A percentile compares a stretch with the other conserved stretches of the same genome.
phyloP scores from a whole-genome alignment of 2,888 invertebrate species.

The Hemicrepidius hirtus region DNA sequence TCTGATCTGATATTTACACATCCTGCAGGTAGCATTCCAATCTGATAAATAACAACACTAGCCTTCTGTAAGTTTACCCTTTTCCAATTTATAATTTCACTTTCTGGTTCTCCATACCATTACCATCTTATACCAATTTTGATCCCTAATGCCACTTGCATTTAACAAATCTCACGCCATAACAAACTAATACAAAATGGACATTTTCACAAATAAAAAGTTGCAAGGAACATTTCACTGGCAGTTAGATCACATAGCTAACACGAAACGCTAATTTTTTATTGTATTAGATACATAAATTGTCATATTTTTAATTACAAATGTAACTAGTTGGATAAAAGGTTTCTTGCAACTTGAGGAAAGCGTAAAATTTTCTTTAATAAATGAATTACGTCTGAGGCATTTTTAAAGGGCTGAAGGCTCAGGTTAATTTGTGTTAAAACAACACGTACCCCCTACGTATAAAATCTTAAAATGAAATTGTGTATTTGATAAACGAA shows the following conservation, averaged over 20 bases:
- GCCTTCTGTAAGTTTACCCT: too few relatives aligned
- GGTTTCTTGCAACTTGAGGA: constrained; percentile 7
- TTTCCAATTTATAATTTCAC: not conserved
- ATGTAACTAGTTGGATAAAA: not conserved
- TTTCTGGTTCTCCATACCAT: not conserved
- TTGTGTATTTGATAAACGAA: constrained; percentile 46
- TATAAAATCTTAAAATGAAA: constrained; percentile 46
- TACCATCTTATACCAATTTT: too few relatives aligned
- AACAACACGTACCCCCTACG: constrained; percentile 38
- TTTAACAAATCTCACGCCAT: not conserved
- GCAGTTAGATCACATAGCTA: constrained; percentile 22
- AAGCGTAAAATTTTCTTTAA: constrained; percentile 15
- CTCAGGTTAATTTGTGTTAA: constrained; percentile 7
- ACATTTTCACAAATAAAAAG: not conserved
- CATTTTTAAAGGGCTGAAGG: constrained; percentile 8
- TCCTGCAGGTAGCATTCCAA: constrained; percentile 2
- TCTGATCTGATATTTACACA: not conserved
- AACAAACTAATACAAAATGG: constrained; percentile 12
- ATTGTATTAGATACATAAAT: constrained; percentile 12
- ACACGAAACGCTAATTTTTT: not conserved
- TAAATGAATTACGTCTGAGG: constrained; percentile 20
- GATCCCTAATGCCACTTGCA: too few relatives aligned
- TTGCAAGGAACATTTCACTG: constrained; percentile 15
- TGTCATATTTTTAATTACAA: constrained; percentile 16
- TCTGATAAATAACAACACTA: too few relatives aligned